phyloP scores from a whole-genome alignment of 2,888 invertebrate species.

The Melanostoma scalare region DNA sequence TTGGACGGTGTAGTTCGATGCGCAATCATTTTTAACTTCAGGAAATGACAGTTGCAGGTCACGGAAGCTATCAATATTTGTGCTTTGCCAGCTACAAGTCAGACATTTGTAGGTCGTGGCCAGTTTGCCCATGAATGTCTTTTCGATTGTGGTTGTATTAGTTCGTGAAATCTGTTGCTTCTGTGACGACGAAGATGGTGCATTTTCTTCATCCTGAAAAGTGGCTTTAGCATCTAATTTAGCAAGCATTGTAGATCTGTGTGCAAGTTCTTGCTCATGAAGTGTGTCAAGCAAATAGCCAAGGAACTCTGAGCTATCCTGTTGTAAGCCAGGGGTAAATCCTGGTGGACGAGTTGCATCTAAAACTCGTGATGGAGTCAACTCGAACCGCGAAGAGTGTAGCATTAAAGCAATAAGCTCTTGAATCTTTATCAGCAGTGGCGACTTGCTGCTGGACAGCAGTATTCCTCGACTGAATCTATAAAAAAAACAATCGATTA shows the following conservation, averaged over 20 bases:
- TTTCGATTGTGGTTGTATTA: constrained; percentile 82
- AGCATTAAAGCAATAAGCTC: constrained; percentile 88
- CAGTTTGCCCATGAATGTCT: constrained; percentile 90
- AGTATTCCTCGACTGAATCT: constrained; percentile 88
- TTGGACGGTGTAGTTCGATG: constrained; percentile 86
- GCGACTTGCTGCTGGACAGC: constrained; percentile 83
- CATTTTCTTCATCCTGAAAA: constrained; percentile 58
- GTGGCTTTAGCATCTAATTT: constrained; percentile 53
- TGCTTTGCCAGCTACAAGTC: constrained; percentile 88
- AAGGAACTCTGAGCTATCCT: constrained; percentile 94
- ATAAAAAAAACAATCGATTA: neutral
- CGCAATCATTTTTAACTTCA: constrained; percentile 82
- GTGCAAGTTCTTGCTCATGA: constrained; percentile 87
- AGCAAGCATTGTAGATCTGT: constrained; percentile 38
- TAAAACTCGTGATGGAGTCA: constrained; percentile 89
- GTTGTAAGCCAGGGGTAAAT: constrained; percentile 90
- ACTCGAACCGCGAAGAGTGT: constrained; percentile 86
- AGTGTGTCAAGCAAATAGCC: constrained; percentile 85
- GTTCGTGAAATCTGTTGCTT: constrained; percentile 42
- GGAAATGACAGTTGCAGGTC: constrained; percentile 91
- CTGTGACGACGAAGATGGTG: constrained; percentile 17
- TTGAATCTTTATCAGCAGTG: constrained; percentile 87
- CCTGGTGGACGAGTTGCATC: constrained; percentile 89
- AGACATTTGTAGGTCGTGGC: constrained; percentile 89
- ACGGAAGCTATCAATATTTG: constrained; percentile 90